These are phyloP conservation scores for Chiloscyllium punctatum DNA, from an alignment of 2,797 vertebrate genomes.

Conservation along the genomic window DNA sequence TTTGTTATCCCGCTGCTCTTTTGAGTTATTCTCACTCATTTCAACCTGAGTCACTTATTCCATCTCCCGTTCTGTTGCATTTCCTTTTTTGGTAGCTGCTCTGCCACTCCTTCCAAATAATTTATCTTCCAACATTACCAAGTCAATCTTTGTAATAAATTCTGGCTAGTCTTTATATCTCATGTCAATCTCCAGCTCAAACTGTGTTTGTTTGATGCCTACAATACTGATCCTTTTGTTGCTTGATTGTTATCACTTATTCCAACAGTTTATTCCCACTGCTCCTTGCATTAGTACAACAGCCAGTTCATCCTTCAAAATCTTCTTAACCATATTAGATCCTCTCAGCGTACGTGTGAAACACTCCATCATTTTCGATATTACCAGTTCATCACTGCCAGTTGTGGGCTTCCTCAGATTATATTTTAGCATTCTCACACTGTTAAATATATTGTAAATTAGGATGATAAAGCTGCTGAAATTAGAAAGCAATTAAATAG, in stretches of 20 bases:
- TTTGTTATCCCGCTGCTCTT: not conserved
- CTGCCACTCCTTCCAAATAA: not conserved
- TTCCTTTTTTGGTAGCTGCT: not conserved
- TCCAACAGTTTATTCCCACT: not conserved
- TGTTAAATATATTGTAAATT: not conserved
- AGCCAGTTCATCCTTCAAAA: not conserved
- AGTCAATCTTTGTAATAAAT: not conserved
- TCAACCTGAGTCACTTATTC: not conserved
- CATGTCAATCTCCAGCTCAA: not conserved
- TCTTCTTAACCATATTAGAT: not conserved
- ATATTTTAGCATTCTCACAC: not conserved
- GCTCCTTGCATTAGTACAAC: conserved; percentile 3
- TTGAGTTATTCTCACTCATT: not conserved
- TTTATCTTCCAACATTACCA: not conserved
- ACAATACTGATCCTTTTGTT: not conserved
- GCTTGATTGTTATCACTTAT: not conserved
- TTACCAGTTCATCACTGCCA: not conserved
- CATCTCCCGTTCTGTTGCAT: not conserved
- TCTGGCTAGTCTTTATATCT: not conserved
- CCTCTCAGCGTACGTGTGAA: not conserved
- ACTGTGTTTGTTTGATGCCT: not conserved
- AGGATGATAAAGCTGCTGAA: not conserved
- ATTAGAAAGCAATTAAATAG: not conserved
- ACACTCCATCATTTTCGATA: not conserved
- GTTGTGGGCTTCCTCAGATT: not conserved